Evolutionary conservation across 2,113 vertebrate genomes (phyloP).

Genomic region (Phyllostomus hastatus): DNA sequence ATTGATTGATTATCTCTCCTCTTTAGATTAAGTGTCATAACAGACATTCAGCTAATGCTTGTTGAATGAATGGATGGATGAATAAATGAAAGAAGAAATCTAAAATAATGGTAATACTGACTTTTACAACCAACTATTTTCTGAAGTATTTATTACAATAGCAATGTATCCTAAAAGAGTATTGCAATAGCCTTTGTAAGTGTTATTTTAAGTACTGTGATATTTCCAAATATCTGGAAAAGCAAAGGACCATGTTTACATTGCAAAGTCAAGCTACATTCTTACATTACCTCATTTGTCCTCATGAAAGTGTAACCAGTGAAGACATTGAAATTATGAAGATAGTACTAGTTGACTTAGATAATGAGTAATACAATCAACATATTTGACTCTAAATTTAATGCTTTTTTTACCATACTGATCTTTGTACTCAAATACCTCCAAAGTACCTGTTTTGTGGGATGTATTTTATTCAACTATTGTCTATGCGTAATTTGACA

Average conservation of each 20-base stretch:
- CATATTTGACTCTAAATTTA: neutral
- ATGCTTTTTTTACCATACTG: neutral
- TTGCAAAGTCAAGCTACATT: neutral
- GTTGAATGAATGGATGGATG: neutral
- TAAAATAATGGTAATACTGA: neutral
- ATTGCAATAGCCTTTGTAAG: neutral
- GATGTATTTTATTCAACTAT: neutral
- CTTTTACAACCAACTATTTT: neutral
- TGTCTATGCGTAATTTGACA: neutral
- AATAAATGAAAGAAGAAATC: neutral
- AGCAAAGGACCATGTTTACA: neutral
- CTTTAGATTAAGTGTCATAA: neutral
- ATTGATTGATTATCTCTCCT: neutral
- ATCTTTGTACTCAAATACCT: neutral
- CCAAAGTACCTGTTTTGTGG: neutral
- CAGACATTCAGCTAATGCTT: neutral
- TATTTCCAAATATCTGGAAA: neutral
- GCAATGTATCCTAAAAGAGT: neutral
- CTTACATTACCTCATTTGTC: neutral
- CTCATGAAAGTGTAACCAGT: neutral
- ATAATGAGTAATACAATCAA: neutral
- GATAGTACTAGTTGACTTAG: neutral
- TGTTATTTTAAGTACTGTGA: neutral
- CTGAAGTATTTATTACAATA: neutral
- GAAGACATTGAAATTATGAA: neutral